Conservation (phyloP, 2,888 invertebrate species). For the Platypus cylindrus region DNA sequence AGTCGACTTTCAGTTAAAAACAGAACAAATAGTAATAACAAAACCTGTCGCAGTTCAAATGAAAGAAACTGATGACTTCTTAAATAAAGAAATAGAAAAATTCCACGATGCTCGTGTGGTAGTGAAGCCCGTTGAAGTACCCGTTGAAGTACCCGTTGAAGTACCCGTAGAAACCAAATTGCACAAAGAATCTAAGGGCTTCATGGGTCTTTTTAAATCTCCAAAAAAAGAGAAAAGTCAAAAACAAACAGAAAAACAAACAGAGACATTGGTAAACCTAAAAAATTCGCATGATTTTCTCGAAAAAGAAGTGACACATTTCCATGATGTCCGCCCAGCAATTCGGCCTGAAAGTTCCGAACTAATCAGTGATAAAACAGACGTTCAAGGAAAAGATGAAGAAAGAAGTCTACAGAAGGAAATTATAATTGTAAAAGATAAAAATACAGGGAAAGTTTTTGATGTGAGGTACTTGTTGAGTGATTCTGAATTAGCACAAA, state of each 20-base stretch:
- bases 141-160: conserved; percentile 1
- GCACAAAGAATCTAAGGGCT: conserved; percentile 9
- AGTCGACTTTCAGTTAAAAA: too few relatives aligned
- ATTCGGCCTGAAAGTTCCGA: neutral
- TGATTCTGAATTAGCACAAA: conserved; percentile 9
- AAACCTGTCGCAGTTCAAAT: conserved; percentile 7
- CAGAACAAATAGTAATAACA: too few relatives aligned
- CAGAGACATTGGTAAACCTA: conserved; percentile 1
- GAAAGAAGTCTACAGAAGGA: conserved; percentile 5
- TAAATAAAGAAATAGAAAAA: conserved; percentile 11
- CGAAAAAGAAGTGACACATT: conserved; percentile 19
- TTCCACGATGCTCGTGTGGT: conserved; percentile 13
- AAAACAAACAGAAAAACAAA: conserved; percentile 6
- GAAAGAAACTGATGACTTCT: conserved; percentile 10
- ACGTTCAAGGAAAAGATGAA: conserved; percentile 11
- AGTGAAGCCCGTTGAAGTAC: neutral
- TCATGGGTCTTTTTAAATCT: conserved; percentile 12
- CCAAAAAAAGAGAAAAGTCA: conserved; percentile 4
- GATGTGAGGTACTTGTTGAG: too few relatives aligned
- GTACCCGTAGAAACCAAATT: conserved; percentile 3
- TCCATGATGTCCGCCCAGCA: conserved; percentile 17
- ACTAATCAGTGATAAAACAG: too few relatives aligned
- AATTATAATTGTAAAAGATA: conserved; percentile 10
- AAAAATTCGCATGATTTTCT: conserved; percentile 19
- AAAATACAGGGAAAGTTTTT: conserved; percentile 10